Evolutionary conservation across 1,140 invertebrate genomes (phyloP), one percentile per base, ranked within the genome.

Genomic region (Apis dorsata): DNA sequence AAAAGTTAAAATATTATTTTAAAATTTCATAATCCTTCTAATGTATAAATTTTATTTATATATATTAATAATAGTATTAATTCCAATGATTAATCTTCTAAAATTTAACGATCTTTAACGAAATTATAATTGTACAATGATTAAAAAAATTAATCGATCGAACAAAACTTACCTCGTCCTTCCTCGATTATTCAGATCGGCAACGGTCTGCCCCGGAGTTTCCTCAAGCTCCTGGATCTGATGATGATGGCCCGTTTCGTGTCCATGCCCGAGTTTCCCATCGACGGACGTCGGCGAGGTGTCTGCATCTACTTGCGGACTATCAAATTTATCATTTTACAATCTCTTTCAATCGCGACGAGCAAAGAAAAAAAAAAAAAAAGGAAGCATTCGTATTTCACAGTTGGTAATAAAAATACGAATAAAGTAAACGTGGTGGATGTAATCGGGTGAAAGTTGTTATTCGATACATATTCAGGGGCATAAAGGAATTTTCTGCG

Each of bases 241-340:
- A 81, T 90, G 81, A 81, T 90, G 87, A 83, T 90, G 87, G 34
- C 74, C 60, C 4, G 71, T 65, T 49, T 90, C 87, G 44, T 85
- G 87, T 24, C 57, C 85, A 17, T 84, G 84, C 17, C 60, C 81
- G 72, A 87, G 88, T 65, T 86, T 87, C 44, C 81, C 86, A 49
- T 91, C 90, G 57, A 86, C 24, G 13, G 87, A 86, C 59, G 71
- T 73, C 63, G 77, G 82, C 55, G 83, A 87, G 8, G 76, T 82
- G 73, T 85, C 79, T 66, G 83, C 70, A 49, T 92, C 89, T 71
- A 80, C 88, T 88, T 91, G 90, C 57, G 90, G 83, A 86, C 91
- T 91, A 63, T 81, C 55, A 55, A 87, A 84, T 84, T 72, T 28
- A 73, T 8, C 57, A 57, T 82, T 68, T 44, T 44, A 44, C 34